Base-by-base conservation (phyloP, 2,888 invertebrate species). In the Tenthredo amoena region DNA sequence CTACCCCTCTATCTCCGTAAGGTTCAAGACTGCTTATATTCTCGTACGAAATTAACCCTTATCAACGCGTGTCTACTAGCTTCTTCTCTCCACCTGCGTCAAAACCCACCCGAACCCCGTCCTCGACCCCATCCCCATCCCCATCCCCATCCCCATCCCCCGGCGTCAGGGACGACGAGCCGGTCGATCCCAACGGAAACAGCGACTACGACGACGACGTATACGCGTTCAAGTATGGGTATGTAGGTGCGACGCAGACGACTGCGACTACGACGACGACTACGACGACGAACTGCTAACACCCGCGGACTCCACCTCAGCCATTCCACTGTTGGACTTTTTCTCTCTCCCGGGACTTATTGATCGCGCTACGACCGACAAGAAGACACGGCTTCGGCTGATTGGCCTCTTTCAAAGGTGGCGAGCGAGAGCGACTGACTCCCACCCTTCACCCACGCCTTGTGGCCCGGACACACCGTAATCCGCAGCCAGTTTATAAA, bases 1-100 rank as follows among this genome's bases (percentile, higher is more conserved):
- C 50, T 76, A 62, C 72, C 65, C 31, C 62, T 37, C 85, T 12
- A 31, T 74, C 86, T 87, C 86, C 85, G 90, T 90, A 90, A 89
- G 90, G 91, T 90, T 91, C 91, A 90, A 90, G 90, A 90, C 87
- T 87, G 89, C 89, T 90, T 87, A 89, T 89, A 90, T 90, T 89
- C 92, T 92, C 92, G 91, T 93, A 92, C 92, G 92, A 94, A 93
- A 94, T 94, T 94, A 94, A 94, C 94, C 94, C 94, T 94, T 94
- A 94, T 94, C 94, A 94, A 93, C 92, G 85, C 89, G 88, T 89
- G 87, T 88, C 88, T 87, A 87, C 88, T 86, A 76, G 83, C 83
- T 68, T 82, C 83, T 81, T 62, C 81, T 62, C 40, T 74, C 77
- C 83, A 81, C 58, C 84, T 76, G 77, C 68, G 81, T 81, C 81